Evolutionary conservation across 2,113 vertebrate species (phyloP), one percentile per base, ranked within the genome.

Genomic region (Microcebus ravelobensis): DNA sequence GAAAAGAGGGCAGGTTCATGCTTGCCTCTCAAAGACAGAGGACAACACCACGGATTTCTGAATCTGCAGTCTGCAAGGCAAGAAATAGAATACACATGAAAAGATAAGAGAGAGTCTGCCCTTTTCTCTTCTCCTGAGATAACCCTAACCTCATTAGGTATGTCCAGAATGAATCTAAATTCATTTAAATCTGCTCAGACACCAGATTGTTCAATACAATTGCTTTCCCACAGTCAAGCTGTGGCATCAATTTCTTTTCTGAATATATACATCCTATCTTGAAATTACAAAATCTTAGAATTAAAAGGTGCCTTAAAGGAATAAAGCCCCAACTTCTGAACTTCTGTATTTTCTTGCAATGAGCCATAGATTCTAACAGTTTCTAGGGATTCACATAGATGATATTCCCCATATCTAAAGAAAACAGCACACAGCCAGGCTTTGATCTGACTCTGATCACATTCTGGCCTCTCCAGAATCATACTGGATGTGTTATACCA

Each of bases 211-310:
- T 90, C 84, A 82, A 92, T 48, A 95, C 65, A 88, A 71, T 48
- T 96, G 87, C 67, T 88, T 80, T 82, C 71, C 79, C 48, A 91
- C 25, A 96, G 97, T 90, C 65, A 95, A 87, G 83, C n/a, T 34
- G 6, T 89, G 87, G 70, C 68, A 90, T 81, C 65, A 31, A n/a
- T 95, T 95, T 91, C 85, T 96, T 83, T 95, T 71, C 39, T n/a
- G 27, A 91, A 91, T 65, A 82, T 85, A 80, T 76, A 76, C 23
- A 91, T 52, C 34, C 18, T 39, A 92, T 73, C 79, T 70, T 84
- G 71, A 94, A 94, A 93, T 88, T n/a, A 92, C 39, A 94, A 96
- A 94, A 90, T 77, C 65, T 97, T 91, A 92, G 25, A 91, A 97
- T 88, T 80, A 96, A 95, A 95, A 94, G 59, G 18, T 79, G 9